These are phyloP conservation scores for Octomys mimax DNA, from an alignment of 2,797 vertebrate species.

Conservation along the genomic window DNA sequence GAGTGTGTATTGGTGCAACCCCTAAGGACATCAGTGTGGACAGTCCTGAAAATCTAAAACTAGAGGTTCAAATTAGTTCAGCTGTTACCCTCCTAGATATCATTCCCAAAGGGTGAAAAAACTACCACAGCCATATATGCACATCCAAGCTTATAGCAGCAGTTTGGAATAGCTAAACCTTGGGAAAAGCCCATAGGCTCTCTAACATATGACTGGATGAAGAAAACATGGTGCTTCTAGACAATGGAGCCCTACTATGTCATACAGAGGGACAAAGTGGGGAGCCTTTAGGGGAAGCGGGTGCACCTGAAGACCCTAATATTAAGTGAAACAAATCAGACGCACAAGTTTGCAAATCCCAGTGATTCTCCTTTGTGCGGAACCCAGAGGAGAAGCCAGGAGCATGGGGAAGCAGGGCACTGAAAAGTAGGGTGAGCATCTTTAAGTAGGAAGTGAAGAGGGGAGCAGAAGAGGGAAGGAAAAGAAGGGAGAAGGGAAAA, in stretches of 20 bases:
- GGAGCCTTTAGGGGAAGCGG: neutral
- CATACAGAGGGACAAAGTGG: neutral
- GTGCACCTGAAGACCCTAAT: neutral
- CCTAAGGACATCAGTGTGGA: neutral
- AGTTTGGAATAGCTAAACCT: neutral
- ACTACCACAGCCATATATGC: neutral
- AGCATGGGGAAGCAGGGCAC: fast-evolving
- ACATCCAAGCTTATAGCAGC: neutral
- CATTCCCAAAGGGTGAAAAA: neutral
- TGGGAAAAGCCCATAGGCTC: neutral
- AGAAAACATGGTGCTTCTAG: neutral
- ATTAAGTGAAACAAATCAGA: neutral
- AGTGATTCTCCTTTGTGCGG: neutral
- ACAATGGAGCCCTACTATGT: neutral
- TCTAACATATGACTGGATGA: neutral
- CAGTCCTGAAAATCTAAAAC: neutral
- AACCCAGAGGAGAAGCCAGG: neutral
- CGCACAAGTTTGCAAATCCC: neutral
- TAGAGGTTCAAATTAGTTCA: neutral
- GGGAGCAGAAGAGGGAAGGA: too few species aligned
- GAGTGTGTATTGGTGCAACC: neutral
- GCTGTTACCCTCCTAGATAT: neutral
- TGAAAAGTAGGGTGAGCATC: neutral
- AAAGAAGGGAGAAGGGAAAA: neutral
- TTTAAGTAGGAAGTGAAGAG: neutral